Percentiles rank a stretch among this genome's conserved stretches.
phyloP scores from a whole-genome alignment of 2,113 vertebrate genomes.

The Sakesphorus luctuosus region DNA sequence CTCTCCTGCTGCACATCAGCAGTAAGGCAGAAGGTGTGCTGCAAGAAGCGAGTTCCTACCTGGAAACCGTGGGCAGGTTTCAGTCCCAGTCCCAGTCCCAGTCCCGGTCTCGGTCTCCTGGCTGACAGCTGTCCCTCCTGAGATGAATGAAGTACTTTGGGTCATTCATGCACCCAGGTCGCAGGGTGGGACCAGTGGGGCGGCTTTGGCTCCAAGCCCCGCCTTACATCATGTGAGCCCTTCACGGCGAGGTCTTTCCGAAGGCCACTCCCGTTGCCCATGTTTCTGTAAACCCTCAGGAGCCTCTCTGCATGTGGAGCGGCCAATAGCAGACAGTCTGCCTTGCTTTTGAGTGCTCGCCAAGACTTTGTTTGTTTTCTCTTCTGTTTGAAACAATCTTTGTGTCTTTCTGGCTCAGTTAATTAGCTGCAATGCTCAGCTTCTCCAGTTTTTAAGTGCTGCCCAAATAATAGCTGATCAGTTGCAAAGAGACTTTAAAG shows the following conservation, averaged over 20 bases:
- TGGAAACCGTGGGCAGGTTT: neutral
- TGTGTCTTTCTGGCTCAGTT: neutral
- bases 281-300: neutral
- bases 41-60: neutral
- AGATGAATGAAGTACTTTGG: neutral
- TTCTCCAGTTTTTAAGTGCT: neutral
- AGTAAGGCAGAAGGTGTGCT: neutral
- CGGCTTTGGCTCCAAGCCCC: neutral
- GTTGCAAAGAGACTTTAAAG: neutral
- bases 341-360: neutral
- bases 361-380: slow-evolving; percentile 44
- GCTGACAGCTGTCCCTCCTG: neutral
- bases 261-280: neutral
- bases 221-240: neutral
- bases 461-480: neutral
- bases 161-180: neutral
- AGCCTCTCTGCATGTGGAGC: neutral
- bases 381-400: slow-evolving; percentile 22
- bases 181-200: neutral
- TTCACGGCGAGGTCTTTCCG: neutral
- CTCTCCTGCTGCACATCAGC: neutral
- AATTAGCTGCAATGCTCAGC: neutral
- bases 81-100: accelerated
- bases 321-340: neutral
- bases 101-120: accelerated